A percentile compares a stretch with the other conserved stretches of the same genome.
These are phyloP conservation scores for Diplolepis rosae DNA, from an alignment of 2,888 invertebrate genomes.

Conservation along the genomic window DNA sequence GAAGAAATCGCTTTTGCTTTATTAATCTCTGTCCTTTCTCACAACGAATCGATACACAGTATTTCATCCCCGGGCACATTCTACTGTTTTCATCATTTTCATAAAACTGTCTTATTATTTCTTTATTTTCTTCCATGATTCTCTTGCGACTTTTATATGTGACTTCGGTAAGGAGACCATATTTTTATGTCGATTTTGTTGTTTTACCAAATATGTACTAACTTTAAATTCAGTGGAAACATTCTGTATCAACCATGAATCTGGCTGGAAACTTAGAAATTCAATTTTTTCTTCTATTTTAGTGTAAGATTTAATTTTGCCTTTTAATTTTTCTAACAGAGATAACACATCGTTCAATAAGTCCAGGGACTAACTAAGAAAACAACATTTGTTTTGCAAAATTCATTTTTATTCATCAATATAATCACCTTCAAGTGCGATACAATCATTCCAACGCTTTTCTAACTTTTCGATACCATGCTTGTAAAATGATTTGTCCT, in stretches of 20 bases:
- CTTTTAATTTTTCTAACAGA: too few species aligned
- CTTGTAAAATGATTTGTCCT: too few species aligned
- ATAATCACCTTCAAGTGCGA: too few species aligned
- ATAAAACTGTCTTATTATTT: constrained; percentile 13
- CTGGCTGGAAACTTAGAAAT: too few species aligned
- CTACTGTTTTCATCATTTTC: constrained; percentile 24
- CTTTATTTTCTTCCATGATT: not conserved
- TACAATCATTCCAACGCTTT: too few species aligned
- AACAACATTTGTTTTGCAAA: too few species aligned
- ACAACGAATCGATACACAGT: constrained; percentile 11
- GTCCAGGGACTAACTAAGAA: too few species aligned
- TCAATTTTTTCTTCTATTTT: not conserved
- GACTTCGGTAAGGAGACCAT: not conserved
- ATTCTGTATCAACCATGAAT: too few species aligned
- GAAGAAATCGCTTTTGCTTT: constrained; percentile 8
- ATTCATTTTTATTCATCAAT: too few species aligned
- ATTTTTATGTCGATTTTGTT: not conserved
- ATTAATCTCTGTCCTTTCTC: not conserved
- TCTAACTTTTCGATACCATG: too few species aligned
- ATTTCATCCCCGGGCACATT: constrained; percentile 19
- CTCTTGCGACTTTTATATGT: not conserved
- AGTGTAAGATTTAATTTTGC: constrained; percentile 11
- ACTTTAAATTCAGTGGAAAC: not conserved
- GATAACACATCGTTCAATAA: too few species aligned
- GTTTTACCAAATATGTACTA: not conserved